Conservation (phyloP, 2,888 invertebrate species). For the Plebejus melissa region DNA sequence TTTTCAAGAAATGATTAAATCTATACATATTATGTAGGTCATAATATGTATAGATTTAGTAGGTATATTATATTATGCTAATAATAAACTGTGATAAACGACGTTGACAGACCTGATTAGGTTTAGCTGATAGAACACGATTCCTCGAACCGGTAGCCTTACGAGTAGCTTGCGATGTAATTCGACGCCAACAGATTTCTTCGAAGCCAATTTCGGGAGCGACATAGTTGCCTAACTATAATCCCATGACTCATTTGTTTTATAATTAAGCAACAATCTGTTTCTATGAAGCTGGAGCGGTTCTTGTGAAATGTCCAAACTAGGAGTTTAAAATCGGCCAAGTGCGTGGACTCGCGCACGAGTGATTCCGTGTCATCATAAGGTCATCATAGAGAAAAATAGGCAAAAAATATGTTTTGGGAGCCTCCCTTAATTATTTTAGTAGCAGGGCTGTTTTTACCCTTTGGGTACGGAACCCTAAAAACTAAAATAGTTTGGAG, state of each 20-base stretch:
- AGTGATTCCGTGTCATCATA: too few relatives aligned
- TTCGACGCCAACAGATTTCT: slow-evolving; percentile 27
- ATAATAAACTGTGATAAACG: slow-evolving; percentile 17
- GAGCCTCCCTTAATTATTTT: too few relatives aligned
- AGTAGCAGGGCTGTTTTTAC: too few relatives aligned
- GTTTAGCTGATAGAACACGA: slow-evolving; percentile 39
- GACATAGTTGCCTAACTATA: slow-evolving; percentile 7
- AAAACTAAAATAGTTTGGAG: neutral
- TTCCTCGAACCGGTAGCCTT: slow-evolving; percentile 37
- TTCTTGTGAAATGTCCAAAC: slow-evolving; percentile 5
- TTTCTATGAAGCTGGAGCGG: slow-evolving; percentile 12
- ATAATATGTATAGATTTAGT: neutral
- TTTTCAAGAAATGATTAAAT: too few relatives aligned
- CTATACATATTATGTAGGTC: too few relatives aligned
- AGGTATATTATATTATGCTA: slow-evolving; percentile 11
- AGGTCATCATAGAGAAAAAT: too few relatives aligned
- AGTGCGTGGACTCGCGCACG: too few relatives aligned
- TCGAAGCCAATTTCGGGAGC: slow-evolving; percentile 24
- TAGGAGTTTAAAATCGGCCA: neutral
- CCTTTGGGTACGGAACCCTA: neutral
- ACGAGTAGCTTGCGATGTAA: slow-evolving; percentile 29
- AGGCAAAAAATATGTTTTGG: too few relatives aligned
- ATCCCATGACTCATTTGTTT: slow-evolving; percentile 22
- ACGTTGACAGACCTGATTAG: slow-evolving; percentile 30
- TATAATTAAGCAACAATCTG: slow-evolving; percentile 16